Base-by-base conservation (phyloP, 2,113 vertebrate genomes). In the Ciconia maguari region DNA sequence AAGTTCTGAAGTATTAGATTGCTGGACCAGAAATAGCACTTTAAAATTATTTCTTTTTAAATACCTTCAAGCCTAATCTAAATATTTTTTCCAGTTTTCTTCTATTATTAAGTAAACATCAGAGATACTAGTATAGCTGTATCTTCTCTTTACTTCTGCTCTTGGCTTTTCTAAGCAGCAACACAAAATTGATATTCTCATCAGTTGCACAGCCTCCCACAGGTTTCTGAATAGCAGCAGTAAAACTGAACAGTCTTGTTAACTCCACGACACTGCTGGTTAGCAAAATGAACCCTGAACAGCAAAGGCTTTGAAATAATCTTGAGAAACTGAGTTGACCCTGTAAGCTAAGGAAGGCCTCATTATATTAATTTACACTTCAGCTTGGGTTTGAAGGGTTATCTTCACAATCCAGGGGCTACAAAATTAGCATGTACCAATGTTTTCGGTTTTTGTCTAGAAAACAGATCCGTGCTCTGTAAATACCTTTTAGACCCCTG, bases 131-230 rank as follows among this genome's bases (percentile, higher is more conserved):
- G 25, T 21, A 11, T 10, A 87, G 55, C 55, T 70, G 46, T 29
- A 61, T 60, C 72, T 88, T 42, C 24, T n/a, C 66, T 80, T 52
- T 65, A 7, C 41, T 80, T 38, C 79, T 94, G 83, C 58, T 91
- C 62, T 70, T 55, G 78, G 69, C 54, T 83, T 25, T 77, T 32
- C 66, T 52, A 32, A 76, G 58, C 24, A 62, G 92, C 88, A 64
- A 68, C 26, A 46, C 38, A 89, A 57, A 97, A 96, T 87, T 96
- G 51, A 87, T 89, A 95, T 96, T 97, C 88, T 94, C 76, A 90
- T 94, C 94, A 96, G 95, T 85, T 18, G 42, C 69, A 26, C 87
- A 92, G 80, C 79, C 92, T 89, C 94, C 92, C 85, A 79, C 82
- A 26, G 55, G 51, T 68, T 94, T 83, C 49, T 94, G 83, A 96